These are phyloP conservation scores for Tridacna gigas DNA, from an alignment of 2,888 invertebrate genomes.

Conservation along the genomic window DNA sequence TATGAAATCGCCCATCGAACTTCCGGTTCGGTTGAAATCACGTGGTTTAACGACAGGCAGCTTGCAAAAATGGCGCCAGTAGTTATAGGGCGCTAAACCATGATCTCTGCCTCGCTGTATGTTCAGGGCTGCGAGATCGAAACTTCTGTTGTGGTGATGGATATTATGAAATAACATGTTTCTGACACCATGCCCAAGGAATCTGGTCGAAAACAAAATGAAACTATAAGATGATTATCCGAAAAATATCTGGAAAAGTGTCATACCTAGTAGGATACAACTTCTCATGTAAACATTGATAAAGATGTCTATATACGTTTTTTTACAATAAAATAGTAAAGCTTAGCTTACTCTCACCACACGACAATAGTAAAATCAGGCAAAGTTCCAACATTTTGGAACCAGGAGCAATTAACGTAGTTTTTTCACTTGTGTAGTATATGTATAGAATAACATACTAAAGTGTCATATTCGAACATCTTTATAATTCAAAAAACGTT, in stretches of 20 bases:
- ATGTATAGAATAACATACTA: too few species aligned
- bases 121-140: conserved; percentile 55
- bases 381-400: too few species aligned
- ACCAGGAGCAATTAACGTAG: too few species aligned
- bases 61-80: conserved; percentile 41
- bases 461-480: too few species aligned
- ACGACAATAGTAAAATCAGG: too few species aligned
- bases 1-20: conserved; percentile 39
- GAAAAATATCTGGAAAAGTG: too few species aligned
- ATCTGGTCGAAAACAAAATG: neutral
- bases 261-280: too few species aligned
- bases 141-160: conserved; percentile 11
- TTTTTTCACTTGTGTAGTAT: too few species aligned
- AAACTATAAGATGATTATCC: neutral
- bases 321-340: too few species aligned
- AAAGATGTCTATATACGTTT: neutral
- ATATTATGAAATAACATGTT: conserved; percentile 43
- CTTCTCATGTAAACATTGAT: neutral
- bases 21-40: conserved; percentile 30
- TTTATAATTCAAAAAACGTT: too few species aligned
- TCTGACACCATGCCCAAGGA: conserved; percentile 32
- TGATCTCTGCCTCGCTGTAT: conserved; percentile 66
- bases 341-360: too few species aligned
- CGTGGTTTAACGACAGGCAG: conserved; percentile 27
- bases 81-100: conserved; percentile 56